Evolutionary conservation across 92 coral and sea anemone genomes (phyloP), one percentile per base, ranked within the genome.

Genomic region (Umimayanthus chanpuru): DNA sequence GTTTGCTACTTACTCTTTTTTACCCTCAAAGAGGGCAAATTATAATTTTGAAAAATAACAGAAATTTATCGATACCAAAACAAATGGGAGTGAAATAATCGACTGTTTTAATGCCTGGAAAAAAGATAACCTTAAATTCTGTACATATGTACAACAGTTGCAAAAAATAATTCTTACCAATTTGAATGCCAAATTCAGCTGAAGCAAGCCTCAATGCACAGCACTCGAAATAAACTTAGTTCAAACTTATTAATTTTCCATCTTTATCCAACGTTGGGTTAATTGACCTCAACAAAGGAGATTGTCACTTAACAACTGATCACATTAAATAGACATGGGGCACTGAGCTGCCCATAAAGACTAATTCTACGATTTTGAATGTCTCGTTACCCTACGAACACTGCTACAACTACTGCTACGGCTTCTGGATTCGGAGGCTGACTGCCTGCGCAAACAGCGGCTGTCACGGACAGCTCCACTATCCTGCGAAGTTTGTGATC

Each of bases 401-500:
- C 96, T 93, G 72, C 98, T 94, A 85, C 98, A 91, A 67, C 95
- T 90, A 39, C 93, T 90, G 88, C 94, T 94, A 64, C 93, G 86
- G 61, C 97, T 95, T 79, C 94, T 90, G 26, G 93, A 91, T 68
- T 90, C 90, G 9, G 94, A 88, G 21, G 92, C 82, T 58, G 93
- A 75, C 30, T 89, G 92, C 76, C 92, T 91, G 38, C 77, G 87
- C 2, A 88, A 77, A 23, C 74, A 85, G 90, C 89, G 91, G 85
- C 92, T 94, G 91, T 90, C 86, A 85, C 92, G 78, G 93, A 88
- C 91, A 90, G 91, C 75, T 82, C 44, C 77, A 55, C 73, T 66
- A 43, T 77, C 66, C 77, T 85, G 81, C 11, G 85, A 55, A 58
- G 88, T 90, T 83, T 88, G 94, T 71, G 93, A 88, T 66, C 93